Base-by-base conservation (phyloP, 2,113 vertebrate genomes). In the Neogale vison region DNA sequence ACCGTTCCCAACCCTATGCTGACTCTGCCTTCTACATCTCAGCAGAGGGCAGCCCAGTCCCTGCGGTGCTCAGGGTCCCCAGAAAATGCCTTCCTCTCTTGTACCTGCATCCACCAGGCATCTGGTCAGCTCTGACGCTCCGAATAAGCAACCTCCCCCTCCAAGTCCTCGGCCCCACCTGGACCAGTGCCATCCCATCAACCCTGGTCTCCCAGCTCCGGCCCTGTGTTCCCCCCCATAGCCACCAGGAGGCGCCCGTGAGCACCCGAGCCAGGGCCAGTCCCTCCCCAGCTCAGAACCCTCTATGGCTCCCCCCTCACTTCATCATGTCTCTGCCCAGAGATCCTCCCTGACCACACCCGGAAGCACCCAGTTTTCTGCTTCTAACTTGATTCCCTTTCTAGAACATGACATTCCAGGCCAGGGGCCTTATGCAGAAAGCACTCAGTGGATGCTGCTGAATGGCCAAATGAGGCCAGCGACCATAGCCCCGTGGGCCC, bases 391-490 rank as follows among this genome's bases (percentile, higher is more conserved):
- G 20, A 39, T 74, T 52, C 47, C 36, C 42, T 55, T 71, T 90
- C 82, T 69, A 61, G 50, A 72, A 45, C 0, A 0, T 55, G 11
- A n/a, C 11, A 11, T 11, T 7, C 65, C 18, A 36, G 11, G 23
- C 39, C 36, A 34, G 45, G 34, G 26, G 2, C 36, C 29, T 21
- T 67, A 18, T 23, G 42, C 2, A 36, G 65, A 34, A n/a, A 81
- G 24, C 2, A 2, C 50, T 36, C 13, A 17, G 42, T 23, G 18
- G 42, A 45, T 0, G 11, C 20, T 26, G 31, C 10, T 13, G 47
- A 85, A 47, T 36, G 79, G 31, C 21, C 1, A 31, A 18, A 63
- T 0, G 12, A 47, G 34, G 96, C 39, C 15, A 1, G 3, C 0
- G 0, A 65, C 24, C 67, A 29, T 12, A 9, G 1, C 50, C 26